Evolutionary conservation across 2,113 vertebrate species (phyloP).

Genomic region (Ophthalmolycus amberensis): DNA sequence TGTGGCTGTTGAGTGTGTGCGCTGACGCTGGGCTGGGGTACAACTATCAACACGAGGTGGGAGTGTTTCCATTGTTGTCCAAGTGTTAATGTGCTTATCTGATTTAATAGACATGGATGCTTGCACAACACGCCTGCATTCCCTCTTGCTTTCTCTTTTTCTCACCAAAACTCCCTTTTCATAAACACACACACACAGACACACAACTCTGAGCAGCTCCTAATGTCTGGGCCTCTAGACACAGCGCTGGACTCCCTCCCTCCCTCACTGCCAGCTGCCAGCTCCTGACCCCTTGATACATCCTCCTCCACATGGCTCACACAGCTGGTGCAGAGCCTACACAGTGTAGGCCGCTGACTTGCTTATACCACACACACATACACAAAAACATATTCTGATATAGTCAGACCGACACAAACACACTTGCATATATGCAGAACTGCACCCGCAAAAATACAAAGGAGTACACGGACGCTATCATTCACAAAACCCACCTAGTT

Average conservation of each 20-base stretch:
- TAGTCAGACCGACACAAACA: background rate
- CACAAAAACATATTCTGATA: slow-evolving; percentile 18
- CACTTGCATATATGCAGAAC: background rate
- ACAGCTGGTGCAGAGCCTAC: slow-evolving; percentile 66
- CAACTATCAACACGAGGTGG: slow-evolving; percentile 35
- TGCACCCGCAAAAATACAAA: background rate
- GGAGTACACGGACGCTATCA: background rate
- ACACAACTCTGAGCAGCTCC: slow-evolving; percentile 42
- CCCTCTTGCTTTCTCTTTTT: slow-evolving; percentile 11
- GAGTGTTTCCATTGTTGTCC: slow-evolving; percentile 40
- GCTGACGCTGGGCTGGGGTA: slow-evolving; percentile 21
- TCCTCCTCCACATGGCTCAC: slow-evolving; percentile 74
- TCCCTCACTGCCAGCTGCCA: slow-evolving; percentile 65
- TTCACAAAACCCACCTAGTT: slow-evolving; percentile 16
- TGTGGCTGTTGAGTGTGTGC: slow-evolving; percentile 20
- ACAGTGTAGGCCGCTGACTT: slow-evolving; percentile 79
- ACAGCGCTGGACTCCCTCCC: slow-evolving; percentile 58
- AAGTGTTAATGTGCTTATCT: slow-evolving; percentile 65
- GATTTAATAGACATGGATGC: slow-evolving; percentile 56
- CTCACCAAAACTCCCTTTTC: slow-evolving; percentile 15
- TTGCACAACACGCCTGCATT: slow-evolving; percentile 1
- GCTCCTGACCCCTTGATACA: slow-evolving; percentile 69
- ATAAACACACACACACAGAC: slow-evolving; percentile 10
- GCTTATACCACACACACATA: slow-evolving; percentile 77
- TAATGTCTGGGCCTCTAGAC: slow-evolving; percentile 55